These are phyloP conservation scores for Oryctolagus cuniculus DNA, from an alignment of 2,113 vertebrate genomes.

Conservation along the genomic window mOryCun1.1 NC_091440.1:96256001-96256500, in stretches of 20 bases:
- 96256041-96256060: too few relatives aligned
- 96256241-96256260: not conserved
- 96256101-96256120: not conserved
- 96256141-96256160: not conserved
- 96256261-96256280: not conserved
- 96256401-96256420: slow-evolving; percentile 52
- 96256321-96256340: slow-evolving; percentile 46
- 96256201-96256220: not conserved
- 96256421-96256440: slow-evolving; percentile 38
- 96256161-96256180: too few relatives aligned
- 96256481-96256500: slow-evolving; percentile 44
- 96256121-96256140: not conserved
- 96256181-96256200: not conserved
- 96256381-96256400: slow-evolving; percentile 60
- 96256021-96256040: too few relatives aligned
- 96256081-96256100: not conserved
- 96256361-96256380: slow-evolving; percentile 78
- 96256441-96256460: not conserved
- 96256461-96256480: not conserved
- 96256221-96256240: not conserved
- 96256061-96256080: too few relatives aligned
- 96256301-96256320: not conserved
- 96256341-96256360: slow-evolving; percentile 64
- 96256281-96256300: not conserved
- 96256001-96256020: too few relatives aligned